A percentile compares a stretch with the other conserved stretches of the same genome.
Conservation (phyloP, 2,113 vertebrate genomes). For the Pimephales promelas region DNA sequence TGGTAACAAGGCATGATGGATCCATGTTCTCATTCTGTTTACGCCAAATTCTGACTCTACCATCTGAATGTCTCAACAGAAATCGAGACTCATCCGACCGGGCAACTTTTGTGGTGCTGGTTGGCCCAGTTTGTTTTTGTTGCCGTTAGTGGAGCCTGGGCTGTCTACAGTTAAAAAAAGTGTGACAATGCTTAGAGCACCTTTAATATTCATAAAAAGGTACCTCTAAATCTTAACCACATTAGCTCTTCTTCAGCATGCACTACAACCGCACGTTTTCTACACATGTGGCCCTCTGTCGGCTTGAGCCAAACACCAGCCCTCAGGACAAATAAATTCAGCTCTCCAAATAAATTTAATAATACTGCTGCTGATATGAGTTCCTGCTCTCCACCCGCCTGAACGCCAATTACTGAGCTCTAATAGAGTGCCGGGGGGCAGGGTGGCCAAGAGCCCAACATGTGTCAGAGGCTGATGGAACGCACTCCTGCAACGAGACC, state of each 20-base stretch:
- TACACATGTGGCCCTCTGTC: conserved; percentile 4
- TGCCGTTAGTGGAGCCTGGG: no score
- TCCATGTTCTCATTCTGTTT: no score
- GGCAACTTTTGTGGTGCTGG: no score
- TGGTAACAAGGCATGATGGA: no score
- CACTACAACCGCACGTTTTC: background rate
- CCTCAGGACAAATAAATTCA: conserved; percentile 37
- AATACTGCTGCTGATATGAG: conserved; percentile 21
- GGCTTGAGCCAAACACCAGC: background rate
- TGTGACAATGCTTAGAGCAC: no score
- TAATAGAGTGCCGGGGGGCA: conserved; percentile 38
- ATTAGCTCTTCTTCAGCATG: background rate
- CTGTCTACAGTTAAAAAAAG: no score
- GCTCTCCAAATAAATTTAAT: conserved; percentile 48
- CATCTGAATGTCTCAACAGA: no score
- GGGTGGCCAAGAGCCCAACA: background rate
- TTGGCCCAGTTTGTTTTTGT: no score
- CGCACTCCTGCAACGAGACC: background rate
- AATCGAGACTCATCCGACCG: no score
- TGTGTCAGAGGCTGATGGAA: conserved; percentile 33
- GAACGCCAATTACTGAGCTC: conserved; percentile 40
- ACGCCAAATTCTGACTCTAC: no score
- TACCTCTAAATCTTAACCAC: no score
- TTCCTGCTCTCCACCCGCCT: conserved; percentile 7
- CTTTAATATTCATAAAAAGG: background rate